Conservation (phyloP, 2,888 invertebrate genomes). For the Dicyrtomina minuta region DNA sequence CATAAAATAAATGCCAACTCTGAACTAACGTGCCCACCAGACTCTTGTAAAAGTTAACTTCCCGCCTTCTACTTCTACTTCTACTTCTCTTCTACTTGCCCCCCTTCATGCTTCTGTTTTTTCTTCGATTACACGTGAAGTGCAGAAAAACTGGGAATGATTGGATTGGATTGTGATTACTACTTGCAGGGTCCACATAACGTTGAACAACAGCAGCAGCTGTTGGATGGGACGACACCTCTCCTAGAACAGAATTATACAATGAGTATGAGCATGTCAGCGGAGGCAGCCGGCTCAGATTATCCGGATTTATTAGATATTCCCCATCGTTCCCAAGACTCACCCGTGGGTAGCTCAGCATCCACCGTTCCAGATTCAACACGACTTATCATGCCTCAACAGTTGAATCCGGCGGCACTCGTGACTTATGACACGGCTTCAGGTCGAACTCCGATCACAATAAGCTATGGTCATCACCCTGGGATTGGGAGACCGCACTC, state of each 20-base stretch:
- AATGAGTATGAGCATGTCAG: slow-evolving; percentile 60
- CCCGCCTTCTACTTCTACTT: slow-evolving; percentile 15
- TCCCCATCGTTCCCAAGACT: slow-evolving; percentile 69
- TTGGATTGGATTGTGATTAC: slow-evolving; percentile 28
- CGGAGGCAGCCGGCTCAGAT: slow-evolving; percentile 68
- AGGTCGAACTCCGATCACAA: slow-evolving; percentile 56
- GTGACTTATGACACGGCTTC: slow-evolving; percentile 25
- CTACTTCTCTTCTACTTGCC: slow-evolving; percentile 26
- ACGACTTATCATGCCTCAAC: slow-evolving; percentile 58
- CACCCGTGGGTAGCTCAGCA: slow-evolving; percentile 77
- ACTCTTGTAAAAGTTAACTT: slow-evolving; percentile 18
- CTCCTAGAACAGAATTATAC: slow-evolving; percentile 29
- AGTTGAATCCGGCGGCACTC: slow-evolving; percentile 47
- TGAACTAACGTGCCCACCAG: slow-evolving; percentile 23
- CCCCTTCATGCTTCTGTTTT: slow-evolving; percentile 29
- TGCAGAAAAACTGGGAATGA: slow-evolving; percentile 25
- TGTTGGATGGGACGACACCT: slow-evolving; percentile 35
- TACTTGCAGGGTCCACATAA: slow-evolving; percentile 32
- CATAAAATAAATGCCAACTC: slow-evolving; percentile 1
- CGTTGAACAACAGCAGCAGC: slow-evolving; percentile 31
- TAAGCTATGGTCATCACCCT: slow-evolving; percentile 61
- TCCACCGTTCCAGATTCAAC: slow-evolving; percentile 76
- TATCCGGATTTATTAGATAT: slow-evolving; percentile 42
- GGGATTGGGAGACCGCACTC: slow-evolving; percentile 72
- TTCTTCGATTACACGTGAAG: slow-evolving; percentile 25